Conservation (phyloP, 35 echinoderm and acorn worm species). For the Strongylocentrotus purpuratus region DNA sequence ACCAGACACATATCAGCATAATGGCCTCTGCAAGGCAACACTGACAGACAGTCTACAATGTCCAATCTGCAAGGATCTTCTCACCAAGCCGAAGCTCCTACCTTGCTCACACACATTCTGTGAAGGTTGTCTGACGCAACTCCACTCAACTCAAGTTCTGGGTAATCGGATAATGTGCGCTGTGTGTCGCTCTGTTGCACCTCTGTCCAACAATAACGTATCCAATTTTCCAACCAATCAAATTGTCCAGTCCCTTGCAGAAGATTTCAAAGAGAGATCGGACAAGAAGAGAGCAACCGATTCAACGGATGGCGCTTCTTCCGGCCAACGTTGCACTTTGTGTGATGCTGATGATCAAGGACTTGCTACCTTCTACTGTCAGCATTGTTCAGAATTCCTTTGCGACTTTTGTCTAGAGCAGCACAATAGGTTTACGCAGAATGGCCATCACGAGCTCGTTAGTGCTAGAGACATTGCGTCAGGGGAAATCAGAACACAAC, state of each 20-base stretch:
- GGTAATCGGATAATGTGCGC: neutral
- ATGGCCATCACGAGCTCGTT: neutral
- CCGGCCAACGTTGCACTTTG: neutral
- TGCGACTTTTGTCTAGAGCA: neutral
- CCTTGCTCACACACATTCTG: conserved; percentile 53
- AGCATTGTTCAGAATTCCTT: neutral
- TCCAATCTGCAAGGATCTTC: conserved; percentile 45
- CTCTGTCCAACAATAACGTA: neutral
- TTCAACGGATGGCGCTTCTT: neutral
- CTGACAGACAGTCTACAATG: conserved; percentile 2
- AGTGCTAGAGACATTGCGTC: neutral
- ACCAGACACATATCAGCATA: neutral
- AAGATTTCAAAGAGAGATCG: neutral
- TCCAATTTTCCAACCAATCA: neutral
- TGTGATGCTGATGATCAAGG: neutral
- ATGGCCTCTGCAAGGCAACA: neutral
- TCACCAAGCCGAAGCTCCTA: conserved; percentile 44
- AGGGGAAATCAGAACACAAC: neutral
- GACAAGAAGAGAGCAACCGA: neutral
- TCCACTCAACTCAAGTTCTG: neutral
- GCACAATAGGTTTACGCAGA: neutral
- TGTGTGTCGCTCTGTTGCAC: neutral
- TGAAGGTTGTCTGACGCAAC: neutral
- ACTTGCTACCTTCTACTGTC: neutral
- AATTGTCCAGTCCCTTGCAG: neutral